phyloP scores from a whole-genome alignment of 2,113 vertebrate species.

The Gavia stellata region DNA sequence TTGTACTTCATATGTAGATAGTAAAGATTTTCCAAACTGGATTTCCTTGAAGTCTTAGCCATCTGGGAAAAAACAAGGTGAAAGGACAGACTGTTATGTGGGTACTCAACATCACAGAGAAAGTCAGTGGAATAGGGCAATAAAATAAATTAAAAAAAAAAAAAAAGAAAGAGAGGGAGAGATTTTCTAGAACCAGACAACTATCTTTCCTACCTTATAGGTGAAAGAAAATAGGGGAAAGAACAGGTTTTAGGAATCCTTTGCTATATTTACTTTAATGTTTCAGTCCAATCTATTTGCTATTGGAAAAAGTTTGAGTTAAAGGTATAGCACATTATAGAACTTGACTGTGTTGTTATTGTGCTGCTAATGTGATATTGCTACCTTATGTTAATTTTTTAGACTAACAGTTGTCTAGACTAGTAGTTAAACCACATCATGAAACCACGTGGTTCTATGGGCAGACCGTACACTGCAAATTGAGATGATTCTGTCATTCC shows the following conservation, averaged over 20 bases:
- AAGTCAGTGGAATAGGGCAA: background rate
- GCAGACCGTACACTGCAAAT: background rate
- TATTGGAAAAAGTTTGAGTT: background rate
- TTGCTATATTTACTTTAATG: background rate
- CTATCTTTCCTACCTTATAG: background rate
- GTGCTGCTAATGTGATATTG: background rate
- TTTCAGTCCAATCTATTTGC: background rate
- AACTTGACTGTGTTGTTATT: background rate
- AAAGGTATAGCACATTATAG: background rate
- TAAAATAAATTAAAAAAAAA: background rate
- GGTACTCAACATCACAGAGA: background rate
- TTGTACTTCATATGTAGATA: background rate
- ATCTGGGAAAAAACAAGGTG: background rate
- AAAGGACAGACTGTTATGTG: background rate
- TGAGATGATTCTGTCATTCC: background rate
- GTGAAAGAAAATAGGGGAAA: background rate
- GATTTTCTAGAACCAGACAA: background rate
- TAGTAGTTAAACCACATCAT: background rate
- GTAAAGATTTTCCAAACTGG: background rate
- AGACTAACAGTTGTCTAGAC: background rate
- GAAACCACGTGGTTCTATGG: background rate
- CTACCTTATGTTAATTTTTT: background rate
- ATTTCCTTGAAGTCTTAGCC: background rate
- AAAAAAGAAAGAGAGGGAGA: accelerated
- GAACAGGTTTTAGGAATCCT: background rate